A percentile compares a stretch with the other conserved stretches of the same genome.
These are phyloP conservation scores for Orthonevra nobilis DNA, from an alignment of 2,888 invertebrate species.

Conservation along the genomic window DNA sequence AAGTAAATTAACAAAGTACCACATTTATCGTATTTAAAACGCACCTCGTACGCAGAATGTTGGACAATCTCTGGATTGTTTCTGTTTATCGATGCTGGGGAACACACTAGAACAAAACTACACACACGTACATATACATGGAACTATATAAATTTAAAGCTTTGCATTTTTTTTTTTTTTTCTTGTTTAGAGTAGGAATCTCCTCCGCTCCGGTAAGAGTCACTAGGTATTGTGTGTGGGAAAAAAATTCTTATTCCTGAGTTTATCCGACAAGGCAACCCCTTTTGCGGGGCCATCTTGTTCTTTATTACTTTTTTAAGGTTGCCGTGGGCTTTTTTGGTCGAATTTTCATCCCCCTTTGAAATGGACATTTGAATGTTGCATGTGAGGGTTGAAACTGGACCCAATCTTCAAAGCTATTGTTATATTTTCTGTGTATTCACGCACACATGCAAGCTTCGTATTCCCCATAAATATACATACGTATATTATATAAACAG, in stretches of 20 bases:
- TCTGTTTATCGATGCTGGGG: conserved; percentile 24
- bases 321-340: conserved; percentile 34
- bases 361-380: conserved; percentile 55
- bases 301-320: conserved; percentile 49
- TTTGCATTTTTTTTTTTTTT: conserved; percentile 12
- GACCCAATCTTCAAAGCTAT: conserved; percentile 51
- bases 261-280: conserved; percentile 38
- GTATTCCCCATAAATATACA: too few species aligned
- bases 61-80: conserved; percentile 42
- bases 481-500: not conserved
- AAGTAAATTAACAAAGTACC: conserved; percentile 41
- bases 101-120: conserved; percentile 29
- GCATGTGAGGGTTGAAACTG: conserved; percentile 34
- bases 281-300: conserved; percentile 26
- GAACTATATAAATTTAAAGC: conserved; percentile 55
- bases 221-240: not conserved
- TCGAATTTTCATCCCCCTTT: conserved; percentile 26
- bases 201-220: conserved; percentile 4
- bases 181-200: conserved; percentile 13
- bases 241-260: conserved; percentile 26
- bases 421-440: conserved; percentile 14
- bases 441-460: not conserved
- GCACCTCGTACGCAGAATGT: conserved; percentile 37
- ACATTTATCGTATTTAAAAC: conserved; percentile 51
- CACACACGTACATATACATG: not conserved